These are phyloP conservation scores for Helicoverpa armigera DNA, from an alignment of 1,140 invertebrate genomes.

Conservation along the genomic window DNA sequence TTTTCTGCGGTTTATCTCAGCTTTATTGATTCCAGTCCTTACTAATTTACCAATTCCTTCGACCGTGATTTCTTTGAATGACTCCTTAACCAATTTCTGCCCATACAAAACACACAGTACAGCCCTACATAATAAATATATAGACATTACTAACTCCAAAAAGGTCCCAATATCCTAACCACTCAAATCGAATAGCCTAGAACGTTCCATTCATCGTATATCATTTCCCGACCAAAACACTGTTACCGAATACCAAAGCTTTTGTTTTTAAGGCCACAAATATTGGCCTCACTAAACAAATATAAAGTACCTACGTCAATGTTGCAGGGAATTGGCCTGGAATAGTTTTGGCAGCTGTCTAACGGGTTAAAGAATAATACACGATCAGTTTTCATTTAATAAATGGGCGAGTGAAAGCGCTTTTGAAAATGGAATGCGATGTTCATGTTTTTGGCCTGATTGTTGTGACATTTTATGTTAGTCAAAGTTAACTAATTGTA, in stretches of 20 bases:
- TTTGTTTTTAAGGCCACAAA: conserved; percentile 12
- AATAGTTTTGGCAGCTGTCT: conserved; percentile 24
- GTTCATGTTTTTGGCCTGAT: no score
- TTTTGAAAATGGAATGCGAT: not conserved
- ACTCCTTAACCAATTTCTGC: no score
- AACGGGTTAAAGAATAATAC: conserved; percentile 14
- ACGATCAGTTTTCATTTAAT: conserved; percentile 1
- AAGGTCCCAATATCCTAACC: conserved; percentile 1
- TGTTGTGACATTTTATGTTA: no score
- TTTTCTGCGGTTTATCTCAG: no score
- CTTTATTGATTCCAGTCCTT: no score
- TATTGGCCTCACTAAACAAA: conserved; percentile 27
- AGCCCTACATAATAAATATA: no score
- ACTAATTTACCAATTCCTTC: no score
- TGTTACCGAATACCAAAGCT: not conserved
- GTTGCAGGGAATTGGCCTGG: conserved; percentile 14
- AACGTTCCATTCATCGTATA: conserved; percentile 12
- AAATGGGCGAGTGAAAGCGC: not conserved
- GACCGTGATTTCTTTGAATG: no score
- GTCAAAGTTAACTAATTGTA: no score
- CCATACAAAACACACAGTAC: no score
- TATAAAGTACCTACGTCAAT: not conserved
- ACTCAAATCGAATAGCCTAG: not conserved
- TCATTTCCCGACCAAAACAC: not conserved
- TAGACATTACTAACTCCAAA: not conserved